Evolutionary conservation across 2,888 invertebrate species (phyloP).

Genomic region (Oxystoma pomonae): DNA sequence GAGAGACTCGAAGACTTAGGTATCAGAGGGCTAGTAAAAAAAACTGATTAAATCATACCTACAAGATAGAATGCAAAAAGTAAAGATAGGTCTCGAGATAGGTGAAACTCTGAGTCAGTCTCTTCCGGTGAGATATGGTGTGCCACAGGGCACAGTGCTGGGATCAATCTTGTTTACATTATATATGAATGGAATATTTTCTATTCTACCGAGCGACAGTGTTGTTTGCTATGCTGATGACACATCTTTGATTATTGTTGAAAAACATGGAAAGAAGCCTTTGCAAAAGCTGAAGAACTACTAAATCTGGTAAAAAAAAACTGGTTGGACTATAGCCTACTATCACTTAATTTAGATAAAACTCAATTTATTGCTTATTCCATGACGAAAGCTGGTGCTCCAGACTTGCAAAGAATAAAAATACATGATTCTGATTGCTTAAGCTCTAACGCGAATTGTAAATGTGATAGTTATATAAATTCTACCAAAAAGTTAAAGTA

Average conservation of each 20-base stretch:
- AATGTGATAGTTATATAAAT: background rate
- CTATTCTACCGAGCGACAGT: no score
- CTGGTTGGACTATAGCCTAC: no score
- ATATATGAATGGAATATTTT: no score
- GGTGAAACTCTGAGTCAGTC: background rate
- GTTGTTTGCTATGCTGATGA: background rate
- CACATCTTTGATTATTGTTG: no score
- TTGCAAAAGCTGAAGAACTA: background rate
- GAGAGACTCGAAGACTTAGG: background rate
- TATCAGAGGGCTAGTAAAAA: conserved; percentile 1
- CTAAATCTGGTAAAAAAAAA: conserved; percentile 1
- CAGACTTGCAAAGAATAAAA: conserved; percentile 1
- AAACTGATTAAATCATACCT: background rate
- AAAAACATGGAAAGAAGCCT: background rate
- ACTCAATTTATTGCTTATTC: background rate
- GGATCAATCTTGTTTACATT: no score
- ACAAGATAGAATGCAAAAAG: conserved; percentile 1
- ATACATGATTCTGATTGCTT: background rate
- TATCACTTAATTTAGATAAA: background rate
- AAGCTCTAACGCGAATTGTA: background rate
- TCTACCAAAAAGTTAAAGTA: conserved; percentile 1
- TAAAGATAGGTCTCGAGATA: no score
- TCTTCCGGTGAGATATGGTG: conserved; percentile 1
- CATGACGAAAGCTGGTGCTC: conserved; percentile 1
- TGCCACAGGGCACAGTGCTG: background rate